phyloP scores from a whole-genome alignment of 2,113 vertebrate species.

The Apodemus sylvaticus region DNA sequence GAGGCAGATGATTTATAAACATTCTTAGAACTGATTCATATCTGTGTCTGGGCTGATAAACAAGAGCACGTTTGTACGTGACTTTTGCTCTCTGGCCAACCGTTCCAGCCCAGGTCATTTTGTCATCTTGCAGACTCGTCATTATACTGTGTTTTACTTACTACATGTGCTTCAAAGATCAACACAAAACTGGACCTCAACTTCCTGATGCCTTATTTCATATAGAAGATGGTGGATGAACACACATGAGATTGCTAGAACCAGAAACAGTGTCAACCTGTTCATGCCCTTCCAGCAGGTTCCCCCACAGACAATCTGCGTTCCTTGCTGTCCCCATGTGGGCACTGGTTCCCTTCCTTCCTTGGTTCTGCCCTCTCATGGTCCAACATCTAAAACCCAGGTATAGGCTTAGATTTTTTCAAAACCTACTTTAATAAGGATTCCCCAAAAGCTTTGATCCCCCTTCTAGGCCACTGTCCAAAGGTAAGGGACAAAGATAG shows the following conservation, averaged over 20 bases:
- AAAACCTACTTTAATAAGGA: no score
- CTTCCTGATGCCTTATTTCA: background rate
- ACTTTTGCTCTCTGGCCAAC: background rate
- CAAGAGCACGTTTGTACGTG: background rate
- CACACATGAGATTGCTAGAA: background rate
- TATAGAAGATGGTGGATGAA: background rate
- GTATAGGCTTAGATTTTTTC: no score
- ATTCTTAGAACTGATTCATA: background rate
- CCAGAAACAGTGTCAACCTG: background rate
- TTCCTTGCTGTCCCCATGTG: background rate
- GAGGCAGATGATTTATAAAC: constrained; percentile 1
- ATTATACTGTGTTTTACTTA: background rate
- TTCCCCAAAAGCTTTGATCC: no score
- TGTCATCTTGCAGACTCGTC: background rate
- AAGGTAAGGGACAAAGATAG: no score
- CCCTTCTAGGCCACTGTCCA: no score
- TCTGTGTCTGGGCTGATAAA: background rate
- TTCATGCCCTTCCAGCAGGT: background rate
- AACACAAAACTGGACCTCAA: background rate
- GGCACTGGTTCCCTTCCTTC: background rate
- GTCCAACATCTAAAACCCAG: background rate
- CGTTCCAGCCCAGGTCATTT: background rate
- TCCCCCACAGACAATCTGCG: background rate
- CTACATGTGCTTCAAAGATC: background rate
- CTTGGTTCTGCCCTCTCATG: background rate